Base-by-base conservation (phyloP, 2,888 invertebrate species). In the Penaeus monodon region DNA sequence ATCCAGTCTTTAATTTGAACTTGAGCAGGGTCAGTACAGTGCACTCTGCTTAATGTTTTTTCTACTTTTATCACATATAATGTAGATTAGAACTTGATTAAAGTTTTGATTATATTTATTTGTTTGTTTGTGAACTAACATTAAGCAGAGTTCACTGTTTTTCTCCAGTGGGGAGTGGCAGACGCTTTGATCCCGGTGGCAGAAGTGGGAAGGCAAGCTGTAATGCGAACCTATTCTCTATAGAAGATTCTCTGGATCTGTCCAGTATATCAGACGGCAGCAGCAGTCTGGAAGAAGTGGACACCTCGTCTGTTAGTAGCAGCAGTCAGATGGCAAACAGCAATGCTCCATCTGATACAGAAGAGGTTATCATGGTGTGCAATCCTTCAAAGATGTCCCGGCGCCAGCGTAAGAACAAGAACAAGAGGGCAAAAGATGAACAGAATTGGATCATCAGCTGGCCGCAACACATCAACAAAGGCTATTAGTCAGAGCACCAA, bases 101-200 rank as follows among this genome's bases (percentile, higher is more conserved):
- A 57, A 44, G 65, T 80, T 65, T 66, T 81, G n/a, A 44, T 17
- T 29, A 29, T 64, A 49, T 38, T 38, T 74, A 74, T 85, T 68
- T 57, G 29, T 80, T 57, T 84, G 29, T 64, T 57, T 81, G 80
- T 80, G 24, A 49, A 38, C 81, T 76, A 73, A 79, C 84, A 88
- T 88, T 88, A 88, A 88, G 88, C 88, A 84, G 88, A 88, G 88
- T 88, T 83, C 88, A 87, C 84, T 88, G 84, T 88, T 66, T 88
- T 88, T 80, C 76, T 80, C 88, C 88, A 88, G 88, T 76, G 66
- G 84, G 80, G 74, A 81, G 88, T 74, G 84, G 84, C 84, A 74
- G 86, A 74, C 86, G 79, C 70, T 87, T 87, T 87, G 86, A 87
- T 73, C 86, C 86, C 22, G 86, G 86, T 20, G 86, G 86, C 70